Evolutionary conservation across 2,113 vertebrate species (phyloP), one percentile per base, ranked within the genome.

Genomic region (Trichechus manatus): DNA sequence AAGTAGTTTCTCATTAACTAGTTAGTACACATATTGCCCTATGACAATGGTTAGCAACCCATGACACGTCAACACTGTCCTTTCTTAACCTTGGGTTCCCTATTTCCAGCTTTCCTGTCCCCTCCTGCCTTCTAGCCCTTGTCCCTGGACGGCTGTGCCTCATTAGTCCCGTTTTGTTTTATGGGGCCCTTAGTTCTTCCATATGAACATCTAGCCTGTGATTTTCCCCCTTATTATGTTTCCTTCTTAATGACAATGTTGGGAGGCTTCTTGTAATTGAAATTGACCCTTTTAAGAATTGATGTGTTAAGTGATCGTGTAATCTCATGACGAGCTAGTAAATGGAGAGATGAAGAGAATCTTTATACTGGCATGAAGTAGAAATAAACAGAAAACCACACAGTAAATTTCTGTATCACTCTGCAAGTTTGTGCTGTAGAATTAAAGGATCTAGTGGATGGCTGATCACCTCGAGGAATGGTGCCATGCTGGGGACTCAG

Each of bases 221-320:
- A 92, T 93, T 94, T 92, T 90, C 86, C 91, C 50, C 17, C 90
- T 94, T 96, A 92, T 90, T 89, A 5, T 47, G 61, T 96, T 98
- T 98, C 63, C 61, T 97, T 93, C 88, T 84, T 96, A 97, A 96
- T 97, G 90, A 97, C 95, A 97, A 81, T 70, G 84, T 83, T 95
- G 90, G 74, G 94, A 96, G 29, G 56, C 79, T 93, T 95, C 87
- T 50, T 87, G 70, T 95, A 93, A 94, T 94, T 96, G 95, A 96
- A 97, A 98, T 96, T 82, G 42, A 42, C 75, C 63, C 85, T 68
- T 97, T 96, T 96, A 97, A 93, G 93, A 96, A 96, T 0, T 92
- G 90, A 91, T 94, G 94, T 97, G 93, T 83, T 91, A 94, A 91
- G 63, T 95, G 90, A 96, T 97, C 77, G 23, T 84, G 7, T 93